These are phyloP conservation scores for Pherbina coryleti DNA, from an alignment of 2,888 invertebrate genomes.

Conservation along the genomic window DNA sequence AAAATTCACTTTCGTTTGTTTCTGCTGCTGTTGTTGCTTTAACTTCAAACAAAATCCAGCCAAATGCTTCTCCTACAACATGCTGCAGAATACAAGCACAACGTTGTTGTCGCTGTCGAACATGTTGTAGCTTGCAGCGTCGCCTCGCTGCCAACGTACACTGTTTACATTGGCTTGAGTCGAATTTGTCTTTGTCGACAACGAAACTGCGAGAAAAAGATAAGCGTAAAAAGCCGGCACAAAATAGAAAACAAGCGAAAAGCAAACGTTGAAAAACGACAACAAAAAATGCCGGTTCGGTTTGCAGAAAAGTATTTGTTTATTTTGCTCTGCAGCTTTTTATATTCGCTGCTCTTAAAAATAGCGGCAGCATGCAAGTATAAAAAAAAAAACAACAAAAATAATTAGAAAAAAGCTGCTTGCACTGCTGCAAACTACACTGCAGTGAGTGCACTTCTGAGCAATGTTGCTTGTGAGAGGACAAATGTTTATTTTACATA, in stretches of 20 bases:
- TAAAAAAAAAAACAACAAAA: neutral
- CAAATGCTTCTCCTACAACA: neutral
- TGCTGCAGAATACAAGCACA: neutral
- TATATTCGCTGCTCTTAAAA: neutral
- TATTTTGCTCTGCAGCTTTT: constrained; percentile 8
- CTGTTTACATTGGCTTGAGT: too few species aligned
- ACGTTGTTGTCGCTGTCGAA: neutral
- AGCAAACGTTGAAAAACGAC: constrained; percentile 37
- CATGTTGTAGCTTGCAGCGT: neutral
- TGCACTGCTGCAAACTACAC: neutral
- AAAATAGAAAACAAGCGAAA: constrained; percentile 1
- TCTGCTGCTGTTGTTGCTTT: neutral
- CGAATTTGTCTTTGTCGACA: neutral
- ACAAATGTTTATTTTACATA: too few species aligned
- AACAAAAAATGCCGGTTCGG: constrained; percentile 49
- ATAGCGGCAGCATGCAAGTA: neutral
- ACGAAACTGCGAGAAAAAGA: constrained; percentile 15
- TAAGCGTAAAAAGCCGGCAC: constrained; percentile 8
- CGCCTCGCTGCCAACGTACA: too few species aligned
- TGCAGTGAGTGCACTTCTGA: neutral
- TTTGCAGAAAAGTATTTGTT: constrained; percentile 40
- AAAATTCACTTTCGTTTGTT: constrained; percentile 22
- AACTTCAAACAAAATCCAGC: neutral
- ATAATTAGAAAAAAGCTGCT: neutral
- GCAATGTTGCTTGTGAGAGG: neutral